A percentile compares a stretch with the other conserved stretches of the same genome.
Conservation (phyloP, 2,797 vertebrate species). For the Hypotaenidia okinawae region DNA sequence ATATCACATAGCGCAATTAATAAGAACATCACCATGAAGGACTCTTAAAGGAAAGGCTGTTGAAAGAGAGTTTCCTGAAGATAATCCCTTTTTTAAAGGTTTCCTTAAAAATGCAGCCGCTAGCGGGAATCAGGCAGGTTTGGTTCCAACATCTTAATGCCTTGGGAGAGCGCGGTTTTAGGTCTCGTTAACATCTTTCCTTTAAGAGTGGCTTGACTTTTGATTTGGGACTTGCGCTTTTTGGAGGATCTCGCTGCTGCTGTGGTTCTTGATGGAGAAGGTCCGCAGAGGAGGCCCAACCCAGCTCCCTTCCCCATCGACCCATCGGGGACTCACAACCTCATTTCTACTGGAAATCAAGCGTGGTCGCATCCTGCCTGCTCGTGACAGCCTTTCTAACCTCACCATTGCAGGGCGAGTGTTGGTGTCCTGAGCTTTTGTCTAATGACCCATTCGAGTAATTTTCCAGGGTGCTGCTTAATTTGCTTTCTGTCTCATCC, state of each 20-base stretch:
- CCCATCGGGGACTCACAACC: not conserved
- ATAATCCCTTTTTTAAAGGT: conserved; percentile 41
- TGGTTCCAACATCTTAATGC: conserved; percentile 48
- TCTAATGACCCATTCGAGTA: not conserved
- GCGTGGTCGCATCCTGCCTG: not conserved
- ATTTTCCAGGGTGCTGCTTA: conserved; percentile 51
- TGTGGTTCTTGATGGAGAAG: not conserved
- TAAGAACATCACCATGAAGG: conserved; percentile 15
- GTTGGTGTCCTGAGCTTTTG: not conserved
- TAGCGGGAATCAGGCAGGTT: conserved; percentile 23
- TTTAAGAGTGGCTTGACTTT: conserved; percentile 19
- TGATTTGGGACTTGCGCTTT: conserved; percentile 3
- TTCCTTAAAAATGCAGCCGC: conserved; percentile 31
- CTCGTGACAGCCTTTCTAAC: not conserved
- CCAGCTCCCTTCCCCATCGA: not conserved
- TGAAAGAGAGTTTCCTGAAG: conserved; percentile 57
- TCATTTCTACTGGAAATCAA: not conserved
- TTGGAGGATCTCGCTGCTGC: not conserved
- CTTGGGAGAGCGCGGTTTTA: conserved; percentile 5
- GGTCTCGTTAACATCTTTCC: not conserved
- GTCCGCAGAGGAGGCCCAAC: not conserved
- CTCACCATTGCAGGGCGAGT: not conserved
- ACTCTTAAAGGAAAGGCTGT: conserved; percentile 45
- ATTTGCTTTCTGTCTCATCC: conserved; percentile 13
- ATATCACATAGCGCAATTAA: conserved; percentile 38